phyloP scores from a whole-genome alignment of 1,140 invertebrate species.

The Uloborus diversus region DNA sequence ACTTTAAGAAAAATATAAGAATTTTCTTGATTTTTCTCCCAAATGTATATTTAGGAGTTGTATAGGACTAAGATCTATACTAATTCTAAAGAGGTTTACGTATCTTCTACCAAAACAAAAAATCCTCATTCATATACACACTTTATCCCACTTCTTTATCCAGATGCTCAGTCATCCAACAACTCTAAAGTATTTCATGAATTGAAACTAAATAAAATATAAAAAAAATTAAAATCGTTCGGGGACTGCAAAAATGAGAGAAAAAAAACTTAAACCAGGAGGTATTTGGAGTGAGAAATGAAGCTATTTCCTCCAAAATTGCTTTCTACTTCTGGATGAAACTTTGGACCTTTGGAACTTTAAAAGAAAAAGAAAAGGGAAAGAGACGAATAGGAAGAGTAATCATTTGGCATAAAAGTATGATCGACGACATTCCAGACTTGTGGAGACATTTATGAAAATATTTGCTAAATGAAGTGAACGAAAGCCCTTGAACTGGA shows the following conservation, averaged over 20 bases:
- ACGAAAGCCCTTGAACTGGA: neutral
- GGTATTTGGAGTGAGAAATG: conserved; percentile 23
- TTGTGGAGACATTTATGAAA: neutral
- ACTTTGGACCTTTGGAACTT: neutral
- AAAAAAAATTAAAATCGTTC: neutral
- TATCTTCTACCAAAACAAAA: too few species aligned
- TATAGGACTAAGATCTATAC: too few species aligned
- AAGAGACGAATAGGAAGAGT: neutral
- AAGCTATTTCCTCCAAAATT: conserved; percentile 23
- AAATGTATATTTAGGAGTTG: too few species aligned
- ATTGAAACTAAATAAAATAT: neutral
- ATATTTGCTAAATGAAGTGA: neutral
- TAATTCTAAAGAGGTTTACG: too few species aligned
- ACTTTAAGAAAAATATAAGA: too few species aligned
- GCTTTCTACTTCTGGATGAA: neutral
- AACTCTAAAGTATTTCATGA: neutral
- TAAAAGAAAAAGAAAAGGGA: neutral
- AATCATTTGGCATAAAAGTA: neutral
- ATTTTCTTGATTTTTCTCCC: too few species aligned
- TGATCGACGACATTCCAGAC: neutral
- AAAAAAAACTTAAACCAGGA: neutral
- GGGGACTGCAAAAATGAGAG: neutral
- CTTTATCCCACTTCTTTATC: neutral
- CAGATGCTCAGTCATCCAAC: neutral
- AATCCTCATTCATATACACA: neutral